phyloP scores from a whole-genome alignment of 35 echinoderm and acorn worm genomes.

The Hemicentrotus pulcherrimus region DNA sequence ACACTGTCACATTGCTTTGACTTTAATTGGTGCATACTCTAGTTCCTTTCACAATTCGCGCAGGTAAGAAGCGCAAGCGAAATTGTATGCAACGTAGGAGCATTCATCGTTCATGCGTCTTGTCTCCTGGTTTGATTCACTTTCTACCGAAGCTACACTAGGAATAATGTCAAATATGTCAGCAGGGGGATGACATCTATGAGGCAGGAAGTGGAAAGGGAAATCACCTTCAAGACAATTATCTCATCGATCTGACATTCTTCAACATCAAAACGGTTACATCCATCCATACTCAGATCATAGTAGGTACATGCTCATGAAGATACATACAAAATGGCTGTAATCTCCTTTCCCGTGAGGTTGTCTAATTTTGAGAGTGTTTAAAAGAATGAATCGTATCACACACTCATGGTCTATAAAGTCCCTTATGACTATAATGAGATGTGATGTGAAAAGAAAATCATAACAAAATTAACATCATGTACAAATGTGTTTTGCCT shows the following conservation, averaged over 20 bases:
- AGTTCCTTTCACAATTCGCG: no score
- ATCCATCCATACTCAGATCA: not conserved
- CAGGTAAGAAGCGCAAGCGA: no score
- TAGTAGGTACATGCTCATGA: not conserved
- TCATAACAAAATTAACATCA: not conserved
- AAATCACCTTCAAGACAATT: constrained; percentile 13
- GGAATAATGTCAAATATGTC: not conserved
- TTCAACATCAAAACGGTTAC: not conserved
- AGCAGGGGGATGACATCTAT: not conserved
- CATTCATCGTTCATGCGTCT: no score
- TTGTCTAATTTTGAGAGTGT: not conserved
- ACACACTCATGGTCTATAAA: not conserved
- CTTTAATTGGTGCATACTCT: no score
- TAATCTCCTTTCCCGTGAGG: not conserved
- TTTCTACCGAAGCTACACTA: no score
- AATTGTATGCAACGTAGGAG: no score
- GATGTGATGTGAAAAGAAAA: no score
- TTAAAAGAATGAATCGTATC: not conserved
- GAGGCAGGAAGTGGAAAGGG: not conserved
- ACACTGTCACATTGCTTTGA: no score
- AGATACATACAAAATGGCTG: not conserved
- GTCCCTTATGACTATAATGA: no score
- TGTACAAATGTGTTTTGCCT: not conserved
- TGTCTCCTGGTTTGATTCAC: no score
- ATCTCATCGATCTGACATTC: not conserved